Evolutionary conservation across 2,113 vertebrate species (phyloP).

Genomic region (Perognathus longimembris): DNA sequence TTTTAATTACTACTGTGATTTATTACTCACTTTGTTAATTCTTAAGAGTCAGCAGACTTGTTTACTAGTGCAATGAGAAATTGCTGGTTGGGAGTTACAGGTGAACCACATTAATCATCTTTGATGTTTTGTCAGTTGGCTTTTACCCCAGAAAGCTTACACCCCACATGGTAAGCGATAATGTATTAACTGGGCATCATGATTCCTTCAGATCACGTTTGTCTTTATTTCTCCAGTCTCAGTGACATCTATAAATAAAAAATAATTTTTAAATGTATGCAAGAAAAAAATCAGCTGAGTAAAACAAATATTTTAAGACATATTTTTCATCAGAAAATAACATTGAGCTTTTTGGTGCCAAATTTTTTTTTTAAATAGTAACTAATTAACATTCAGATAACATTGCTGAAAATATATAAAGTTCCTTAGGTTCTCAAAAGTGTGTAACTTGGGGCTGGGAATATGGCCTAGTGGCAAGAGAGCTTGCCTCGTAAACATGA

Average conservation of each 20-base stretch:
- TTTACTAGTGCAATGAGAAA: conserved; percentile 68
- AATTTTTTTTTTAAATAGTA: no score
- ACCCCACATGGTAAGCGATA: background rate
- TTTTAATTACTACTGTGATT: conserved; percentile 80
- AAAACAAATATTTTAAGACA: no score
- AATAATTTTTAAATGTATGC: background rate
- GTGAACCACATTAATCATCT: conserved; percentile 72
- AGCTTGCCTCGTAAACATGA: no score
- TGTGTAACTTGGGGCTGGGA: no score
- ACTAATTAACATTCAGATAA: no score
- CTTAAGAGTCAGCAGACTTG: conserved; percentile 44
- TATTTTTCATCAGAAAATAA: no score
- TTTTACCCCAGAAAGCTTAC: conserved; percentile 54
- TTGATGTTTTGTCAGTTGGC: conserved; percentile 42
- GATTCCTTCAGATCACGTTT: background rate
- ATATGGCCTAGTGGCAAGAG: no score
- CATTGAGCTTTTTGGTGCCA: no score
- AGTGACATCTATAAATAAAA: conserved; percentile 16
- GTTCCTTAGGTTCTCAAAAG: no score
- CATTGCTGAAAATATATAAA: no score
- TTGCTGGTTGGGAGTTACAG: conserved; percentile 57
- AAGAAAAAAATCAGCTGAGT: no score
- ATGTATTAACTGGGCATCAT: background rate
- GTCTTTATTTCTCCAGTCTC: background rate
- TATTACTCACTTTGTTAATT: conserved; percentile 73